Conservation (phyloP, 2,888 invertebrate genomes). For the Pollenia labialis region DNA sequence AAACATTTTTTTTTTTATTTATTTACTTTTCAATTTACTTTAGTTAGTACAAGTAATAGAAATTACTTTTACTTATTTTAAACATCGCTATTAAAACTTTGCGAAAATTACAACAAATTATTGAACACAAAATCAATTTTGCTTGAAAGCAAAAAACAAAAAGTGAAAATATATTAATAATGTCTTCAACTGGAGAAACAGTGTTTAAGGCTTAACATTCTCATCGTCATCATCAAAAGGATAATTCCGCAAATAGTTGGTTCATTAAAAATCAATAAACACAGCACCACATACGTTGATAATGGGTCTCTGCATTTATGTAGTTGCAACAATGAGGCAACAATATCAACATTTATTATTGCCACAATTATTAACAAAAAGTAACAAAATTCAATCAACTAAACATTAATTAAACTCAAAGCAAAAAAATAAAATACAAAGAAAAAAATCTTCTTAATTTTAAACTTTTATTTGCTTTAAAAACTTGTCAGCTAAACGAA, state of each 20-base stretch:
- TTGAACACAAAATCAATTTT: conserved; percentile 59
- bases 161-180: conserved; percentile 18
- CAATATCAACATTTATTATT: conserved; percentile 40
- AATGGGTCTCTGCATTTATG: conserved; percentile 38
- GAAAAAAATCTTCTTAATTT: conserved; percentile 23
- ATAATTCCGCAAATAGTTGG: conserved; percentile 76
- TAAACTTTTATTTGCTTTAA: background rate
- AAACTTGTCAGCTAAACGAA: conserved; percentile 10
- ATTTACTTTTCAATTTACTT: conserved; percentile 3
- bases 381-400: conserved; percentile 66
- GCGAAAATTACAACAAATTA: conserved; percentile 53
- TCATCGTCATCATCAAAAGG: conserved; percentile 73
- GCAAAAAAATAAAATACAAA: conserved; percentile 5
- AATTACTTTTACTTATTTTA: conserved; percentile 65
- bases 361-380: conserved; percentile 22
- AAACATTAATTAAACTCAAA: conserved; percentile 52
- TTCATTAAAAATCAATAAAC: conserved; percentile 83
- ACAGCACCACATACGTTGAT: conserved; percentile 73
- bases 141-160: background rate
- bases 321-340: conserved; percentile 49
- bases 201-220: conserved; percentile 31
- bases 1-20: background rate
- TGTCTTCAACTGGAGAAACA: background rate
- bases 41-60: conserved; percentile 12
- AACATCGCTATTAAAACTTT: conserved; percentile 30